Base-by-base conservation (phyloP, 2,113 vertebrate species). In the Campylomormyrus numenius region DNA sequence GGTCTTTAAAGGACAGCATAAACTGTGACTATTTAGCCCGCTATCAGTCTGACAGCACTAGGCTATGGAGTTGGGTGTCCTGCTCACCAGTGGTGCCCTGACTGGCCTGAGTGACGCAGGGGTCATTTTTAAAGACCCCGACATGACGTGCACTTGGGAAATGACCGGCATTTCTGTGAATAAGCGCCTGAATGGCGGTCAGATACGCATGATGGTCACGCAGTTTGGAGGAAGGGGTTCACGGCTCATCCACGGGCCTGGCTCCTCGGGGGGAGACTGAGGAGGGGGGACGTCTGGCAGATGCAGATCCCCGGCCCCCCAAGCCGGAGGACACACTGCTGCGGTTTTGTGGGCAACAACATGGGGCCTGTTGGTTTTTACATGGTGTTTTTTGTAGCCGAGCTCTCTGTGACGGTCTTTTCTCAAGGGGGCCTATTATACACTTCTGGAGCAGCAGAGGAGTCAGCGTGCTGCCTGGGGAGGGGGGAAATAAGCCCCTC, bases 401-500 rank as follows among this genome's bases (percentile, higher is more conserved):
- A 89, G 90, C 92, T 92, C 92, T 93, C 93, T 90, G 89, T 77
- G 92, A 93, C 93, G 90, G 90, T 93, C 94, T 95, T 94, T 53
- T 91, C 95, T 96, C 95, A 94, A 96, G 95, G 94, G 96, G 94
- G 93, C 95, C 95, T 95, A 96, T 96, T 96, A 96, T 95, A 93
- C 94, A 95, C 95, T 95, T 95, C 93, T 95, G 94, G 94, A 94
- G 93, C 94, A 94, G 93, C 91, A 90, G 94, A 95, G 94, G 89
- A 94, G 93, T 95, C 94, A 91, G 93, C 93, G 93, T 93, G 93
- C 92, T 83, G 70, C 92, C 91, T 94, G 89, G 93, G 92, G 92
- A 70, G 62, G 94, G 93, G 93, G 93, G 92, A 92, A 93, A 92
- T 92, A 94, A 94, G 93, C 91, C 93, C 92, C 93, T 89, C 85